Percentiles rank a stretch among this genome's conserved stretches.
Conservation (phyloP, 2,797 vertebrate species). For the Gobionotothen gibberifrons region DNA sequence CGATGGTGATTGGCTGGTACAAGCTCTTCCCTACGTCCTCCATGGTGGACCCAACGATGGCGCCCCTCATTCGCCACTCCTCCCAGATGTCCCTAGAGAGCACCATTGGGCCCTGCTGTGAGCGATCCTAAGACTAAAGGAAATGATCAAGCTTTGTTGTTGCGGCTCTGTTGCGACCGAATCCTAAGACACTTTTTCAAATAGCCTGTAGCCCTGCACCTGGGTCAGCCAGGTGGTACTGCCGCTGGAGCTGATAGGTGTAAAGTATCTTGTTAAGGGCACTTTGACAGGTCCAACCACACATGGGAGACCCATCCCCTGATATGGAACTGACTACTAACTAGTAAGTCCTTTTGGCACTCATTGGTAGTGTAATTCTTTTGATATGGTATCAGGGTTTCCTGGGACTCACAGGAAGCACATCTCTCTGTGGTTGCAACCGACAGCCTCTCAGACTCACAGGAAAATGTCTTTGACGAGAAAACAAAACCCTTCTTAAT, state of each 20-base stretch:
- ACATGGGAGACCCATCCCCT: conserved; percentile 18
- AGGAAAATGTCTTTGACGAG: conserved; percentile 46
- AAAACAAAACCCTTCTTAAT: conserved; percentile 47
- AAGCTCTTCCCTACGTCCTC: conserved; percentile 99
- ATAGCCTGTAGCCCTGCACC: conserved; percentile 13
- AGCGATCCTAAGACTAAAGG: conserved; percentile 89
- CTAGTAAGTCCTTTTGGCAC: conserved; percentile 20
- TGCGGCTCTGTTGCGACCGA: conserved; percentile 19
- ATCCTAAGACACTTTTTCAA: conserved; percentile 31
- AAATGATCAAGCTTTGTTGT: conserved; percentile 23
- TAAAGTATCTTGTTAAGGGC: conserved; percentile 27
- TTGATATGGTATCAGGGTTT: conserved; percentile 56
- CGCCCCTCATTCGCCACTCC: conserved; percentile 96
- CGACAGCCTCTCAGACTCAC: conserved; percentile 31
- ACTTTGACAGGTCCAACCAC: conserved; percentile 22
- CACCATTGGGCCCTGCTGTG: conserved; percentile 95
- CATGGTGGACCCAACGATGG: conserved; percentile 96
- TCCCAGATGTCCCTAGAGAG: conserved; percentile 99
- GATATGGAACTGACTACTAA: conserved; percentile 16
- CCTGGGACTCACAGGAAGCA: conserved; percentile 38
- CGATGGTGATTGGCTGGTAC: conserved; percentile 98
- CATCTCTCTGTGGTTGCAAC: conserved; percentile 54
- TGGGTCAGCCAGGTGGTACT: conserved; percentile 3
- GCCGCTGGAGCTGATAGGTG: conserved; percentile 31
- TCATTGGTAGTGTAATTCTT: conserved; percentile 43